phyloP scores from a whole-genome alignment of 2,113 vertebrate species.

The Microtus richardsoni region DNA sequence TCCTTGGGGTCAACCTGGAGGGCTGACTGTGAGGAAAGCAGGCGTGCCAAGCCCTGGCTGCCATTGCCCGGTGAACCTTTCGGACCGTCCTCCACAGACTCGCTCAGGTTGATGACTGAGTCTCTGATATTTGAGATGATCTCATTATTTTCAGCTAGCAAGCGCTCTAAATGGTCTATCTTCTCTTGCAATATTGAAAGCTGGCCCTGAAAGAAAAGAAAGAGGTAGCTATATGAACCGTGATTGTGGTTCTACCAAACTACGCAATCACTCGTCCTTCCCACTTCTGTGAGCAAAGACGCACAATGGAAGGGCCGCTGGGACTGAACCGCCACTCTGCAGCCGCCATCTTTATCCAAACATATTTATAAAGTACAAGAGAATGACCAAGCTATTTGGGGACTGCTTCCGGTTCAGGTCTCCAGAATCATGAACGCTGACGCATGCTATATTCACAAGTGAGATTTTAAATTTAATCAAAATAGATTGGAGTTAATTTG shows the following conservation, averaged over 20 bases:
- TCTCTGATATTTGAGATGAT: constrained; percentile 94
- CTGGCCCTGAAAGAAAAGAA: constrained; percentile 88
- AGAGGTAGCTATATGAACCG: constrained; percentile 35
- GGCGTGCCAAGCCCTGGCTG: constrained; percentile 83
- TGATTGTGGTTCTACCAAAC: constrained; percentile 50
- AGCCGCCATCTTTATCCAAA: neutral
- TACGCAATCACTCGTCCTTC: neutral
- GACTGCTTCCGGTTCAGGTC: neutral
- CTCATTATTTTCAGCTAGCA: constrained; percentile 94
- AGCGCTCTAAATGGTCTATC: constrained; percentile 94
- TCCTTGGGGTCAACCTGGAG: constrained; percentile 85
- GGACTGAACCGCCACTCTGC: neutral
- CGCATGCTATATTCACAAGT: neutral
- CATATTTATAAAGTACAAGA: neutral
- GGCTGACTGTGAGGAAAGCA: constrained; percentile 72
- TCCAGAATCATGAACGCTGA: neutral
- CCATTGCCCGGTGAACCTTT: constrained; percentile 83
- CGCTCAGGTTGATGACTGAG: constrained; percentile 91
- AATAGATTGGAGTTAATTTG: constrained; percentile 19
- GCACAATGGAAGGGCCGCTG: neutral
- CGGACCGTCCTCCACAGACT: constrained; percentile 88
- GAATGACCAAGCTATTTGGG: neutral
- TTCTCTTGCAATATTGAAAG: constrained; percentile 93
- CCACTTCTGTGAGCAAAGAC: neutral
- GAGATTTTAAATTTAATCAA: constrained; percentile 36